These are phyloP conservation scores for Lichenostomus cassidix DNA, from an alignment of 2,113 vertebrate species.

Conservation along the genomic window DNA sequence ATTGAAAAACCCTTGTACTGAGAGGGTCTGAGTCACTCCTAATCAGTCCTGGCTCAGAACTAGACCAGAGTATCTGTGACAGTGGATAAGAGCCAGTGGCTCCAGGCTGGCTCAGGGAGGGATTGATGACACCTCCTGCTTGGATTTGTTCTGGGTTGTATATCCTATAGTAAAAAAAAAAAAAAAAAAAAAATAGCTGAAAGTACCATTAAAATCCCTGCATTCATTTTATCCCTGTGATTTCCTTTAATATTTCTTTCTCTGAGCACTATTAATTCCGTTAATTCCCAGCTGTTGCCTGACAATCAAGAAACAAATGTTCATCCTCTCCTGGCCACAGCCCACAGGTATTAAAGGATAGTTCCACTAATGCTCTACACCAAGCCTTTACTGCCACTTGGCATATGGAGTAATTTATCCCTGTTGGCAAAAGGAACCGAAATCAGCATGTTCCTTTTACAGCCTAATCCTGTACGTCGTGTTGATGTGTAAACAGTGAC, in stretches of 20 bases:
- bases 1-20: neutral
- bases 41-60: neutral
- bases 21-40: neutral
- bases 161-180: neutral
- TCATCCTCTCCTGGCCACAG: neutral
- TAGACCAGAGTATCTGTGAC: neutral
- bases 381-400: neutral
- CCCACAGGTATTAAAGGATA: neutral
- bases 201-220: neutral
- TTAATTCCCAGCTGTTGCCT: neutral
- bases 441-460: neutral
- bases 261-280: neutral
- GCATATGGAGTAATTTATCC: conserved; percentile 11
- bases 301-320: neutral
- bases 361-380: neutral
- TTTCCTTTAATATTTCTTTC: neutral
- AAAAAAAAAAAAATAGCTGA: neutral
- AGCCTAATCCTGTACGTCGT: neutral
- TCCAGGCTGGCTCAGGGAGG: neutral
- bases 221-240: neutral
- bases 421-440: neutral
- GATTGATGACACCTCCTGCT: neutral
- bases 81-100: neutral
- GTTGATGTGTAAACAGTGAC: neutral
- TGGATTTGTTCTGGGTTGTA: neutral